Conservation (phyloP, 2,888 invertebrate genomes). For the Pachymerium ferrugineum region DNA sequence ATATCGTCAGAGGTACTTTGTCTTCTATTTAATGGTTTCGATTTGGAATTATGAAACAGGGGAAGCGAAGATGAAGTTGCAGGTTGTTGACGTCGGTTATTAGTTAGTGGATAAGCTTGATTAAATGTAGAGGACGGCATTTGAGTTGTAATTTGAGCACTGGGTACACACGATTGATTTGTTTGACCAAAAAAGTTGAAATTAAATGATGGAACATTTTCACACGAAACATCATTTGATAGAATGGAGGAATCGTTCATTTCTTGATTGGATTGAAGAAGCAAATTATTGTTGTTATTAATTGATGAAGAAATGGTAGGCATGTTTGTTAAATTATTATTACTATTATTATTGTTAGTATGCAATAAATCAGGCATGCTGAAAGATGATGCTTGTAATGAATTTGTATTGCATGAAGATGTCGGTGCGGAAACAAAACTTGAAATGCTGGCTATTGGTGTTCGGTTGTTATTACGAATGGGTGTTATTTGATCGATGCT, state of each 20-base stretch:
- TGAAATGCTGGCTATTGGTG: not conserved
- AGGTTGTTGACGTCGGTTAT: not conserved
- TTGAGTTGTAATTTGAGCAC: not conserved
- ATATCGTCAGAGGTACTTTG: not conserved
- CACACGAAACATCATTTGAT: not conserved
- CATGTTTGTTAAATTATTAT: not conserved
- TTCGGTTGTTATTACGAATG: not conserved
- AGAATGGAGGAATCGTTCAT: not conserved
- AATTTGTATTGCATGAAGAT: not conserved
- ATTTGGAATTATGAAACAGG: not conserved
- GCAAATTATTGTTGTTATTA: not conserved
- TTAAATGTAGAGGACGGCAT: not conserved
- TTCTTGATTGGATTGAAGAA: not conserved
- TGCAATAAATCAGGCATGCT: conserved; percentile 30
- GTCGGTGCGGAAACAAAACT: not conserved
- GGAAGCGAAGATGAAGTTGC: not conserved
- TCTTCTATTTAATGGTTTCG: not conserved
- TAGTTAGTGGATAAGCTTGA: not conserved
- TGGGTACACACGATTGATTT: not conserved
- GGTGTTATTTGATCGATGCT: not conserved
- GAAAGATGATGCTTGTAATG: not conserved
- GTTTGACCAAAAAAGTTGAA: not conserved
- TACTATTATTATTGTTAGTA: conserved; percentile 28
- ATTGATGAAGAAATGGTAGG: not conserved
- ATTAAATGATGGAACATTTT: conserved; percentile 29